These are phyloP conservation scores for Apodemus sylvaticus DNA, from an alignment of 2,113 vertebrate genomes.

Conservation along the genomic window DNA sequence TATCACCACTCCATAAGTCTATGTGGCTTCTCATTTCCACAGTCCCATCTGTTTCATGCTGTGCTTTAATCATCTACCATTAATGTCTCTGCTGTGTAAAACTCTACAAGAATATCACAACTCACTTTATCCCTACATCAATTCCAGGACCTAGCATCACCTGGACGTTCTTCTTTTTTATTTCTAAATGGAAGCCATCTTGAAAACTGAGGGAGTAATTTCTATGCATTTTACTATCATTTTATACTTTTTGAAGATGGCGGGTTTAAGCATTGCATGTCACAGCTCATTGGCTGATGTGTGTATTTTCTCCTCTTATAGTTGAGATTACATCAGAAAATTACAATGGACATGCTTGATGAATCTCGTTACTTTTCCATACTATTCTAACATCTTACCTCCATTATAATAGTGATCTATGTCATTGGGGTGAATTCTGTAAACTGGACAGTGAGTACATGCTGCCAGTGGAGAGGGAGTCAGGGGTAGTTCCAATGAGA, in stretches of 20 bases:
- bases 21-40: not conserved
- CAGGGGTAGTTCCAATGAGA: not conserved
- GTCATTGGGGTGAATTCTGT: not conserved
- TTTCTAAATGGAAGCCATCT: not conserved
- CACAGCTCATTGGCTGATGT: not conserved
- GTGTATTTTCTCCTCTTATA: not conserved
- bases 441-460: not conserved
- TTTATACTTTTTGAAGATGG: no score
- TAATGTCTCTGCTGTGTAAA: not conserved
- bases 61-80: not conserved
- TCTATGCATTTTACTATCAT: not conserved
- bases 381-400: not conserved
- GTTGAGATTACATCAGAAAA: not conserved
- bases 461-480: not conserved
- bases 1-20: not conserved
- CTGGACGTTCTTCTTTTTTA: not conserved
- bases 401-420: not conserved
- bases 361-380: not conserved
- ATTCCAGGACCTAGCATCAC: accelerated
- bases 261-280: not conserved
- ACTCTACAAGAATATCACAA: not conserved
- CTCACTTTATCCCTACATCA: not conserved
- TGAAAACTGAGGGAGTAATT: not conserved
- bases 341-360: not conserved
- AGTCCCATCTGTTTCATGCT: not conserved